Base-by-base conservation (phyloP, 2,797 vertebrate species). In the Cynopterus sphinx region DNA sequence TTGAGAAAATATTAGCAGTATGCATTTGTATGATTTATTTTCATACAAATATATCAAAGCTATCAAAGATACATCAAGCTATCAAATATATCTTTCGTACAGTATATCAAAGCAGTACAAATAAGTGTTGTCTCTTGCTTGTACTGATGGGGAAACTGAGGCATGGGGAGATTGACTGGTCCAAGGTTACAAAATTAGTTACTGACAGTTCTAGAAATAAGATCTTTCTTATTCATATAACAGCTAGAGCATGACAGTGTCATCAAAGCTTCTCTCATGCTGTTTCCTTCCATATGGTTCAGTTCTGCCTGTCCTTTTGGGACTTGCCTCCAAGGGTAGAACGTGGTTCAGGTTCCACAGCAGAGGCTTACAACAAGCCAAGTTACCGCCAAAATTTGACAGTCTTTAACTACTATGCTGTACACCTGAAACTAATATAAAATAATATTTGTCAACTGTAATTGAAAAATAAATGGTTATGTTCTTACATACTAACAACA, bases 291-390 rank as follows among this genome's bases (percentile, higher is more conserved):
- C 51, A 83, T 39, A 65, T 57, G 41, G 22, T 68, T 90, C 75
- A 43, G 31, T 73, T 43, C 65, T 94, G 2, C 43, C 65, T 94
- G 2, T 77, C 46, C 31, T 92, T 87, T 79, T 31, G 46, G 43
- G 59, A 55, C 67, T 90, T 95, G 49, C 57, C 67, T 97, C 92
- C 49, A 77, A 93, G 83, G 43, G 17, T 90, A n/a, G 59, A 87
- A 73, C 90, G 91, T 46, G 59, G 91, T 95, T 98, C 88, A 84
- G 85, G 85, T 97, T 95, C 2, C 89, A 21, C 94, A 75, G 83
- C 78, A 96, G 95, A 97, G 92, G 89, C 79, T 95, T 96, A 5
- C 93, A 94, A 61, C 88, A 89, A 96, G 95, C 94, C 53, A 86
- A 46, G 73, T 90, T 95, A 91, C 65, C 89, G 57, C 89, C 61